Evolutionary conservation across 2,888 invertebrate species (phyloP).

Genomic region (Rotaria socialis): DNA sequence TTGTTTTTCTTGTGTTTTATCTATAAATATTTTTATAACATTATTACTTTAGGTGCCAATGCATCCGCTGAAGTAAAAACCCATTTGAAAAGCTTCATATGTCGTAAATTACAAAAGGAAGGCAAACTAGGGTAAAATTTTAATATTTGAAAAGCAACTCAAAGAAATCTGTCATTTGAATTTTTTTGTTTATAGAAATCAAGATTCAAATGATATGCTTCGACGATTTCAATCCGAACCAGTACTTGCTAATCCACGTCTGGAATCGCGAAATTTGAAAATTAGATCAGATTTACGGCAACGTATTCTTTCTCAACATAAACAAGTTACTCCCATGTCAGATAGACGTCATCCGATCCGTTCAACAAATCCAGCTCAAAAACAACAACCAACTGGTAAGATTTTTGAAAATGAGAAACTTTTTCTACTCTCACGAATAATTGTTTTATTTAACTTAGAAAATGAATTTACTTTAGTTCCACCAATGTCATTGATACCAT

Average conservation of each 20-base stretch:
- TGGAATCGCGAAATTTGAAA: slow-evolving; percentile 18
- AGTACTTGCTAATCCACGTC: slow-evolving; percentile 22
- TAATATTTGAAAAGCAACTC: no score
- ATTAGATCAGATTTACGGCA: slow-evolving; percentile 25
- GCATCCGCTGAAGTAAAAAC: slow-evolving; percentile 20
- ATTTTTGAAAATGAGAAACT: no score
- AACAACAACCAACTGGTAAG: background rate
- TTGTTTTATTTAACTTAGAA: background rate
- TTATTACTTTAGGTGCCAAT: background rate
- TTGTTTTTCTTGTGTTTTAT: background rate
- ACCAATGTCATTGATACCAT: background rate
- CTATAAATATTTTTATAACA: background rate
- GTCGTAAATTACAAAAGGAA: background rate
- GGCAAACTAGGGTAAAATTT: background rate
- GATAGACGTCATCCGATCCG: slow-evolving; percentile 27
- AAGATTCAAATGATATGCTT: slow-evolving; percentile 1
- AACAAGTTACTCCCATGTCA: slow-evolving; percentile 12
- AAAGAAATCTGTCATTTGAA: no score
- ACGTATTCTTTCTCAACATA: background rate
- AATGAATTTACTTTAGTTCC: background rate
- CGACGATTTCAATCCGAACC: slow-evolving; percentile 30
- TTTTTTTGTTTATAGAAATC: background rate
- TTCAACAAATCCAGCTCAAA: slow-evolving; percentile 28
- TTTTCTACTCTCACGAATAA: background rate
- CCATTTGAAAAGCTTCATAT: background rate